phyloP scores from a whole-genome alignment of 2,113 vertebrate species.

The Rhadina sibilatrix region DNA sequence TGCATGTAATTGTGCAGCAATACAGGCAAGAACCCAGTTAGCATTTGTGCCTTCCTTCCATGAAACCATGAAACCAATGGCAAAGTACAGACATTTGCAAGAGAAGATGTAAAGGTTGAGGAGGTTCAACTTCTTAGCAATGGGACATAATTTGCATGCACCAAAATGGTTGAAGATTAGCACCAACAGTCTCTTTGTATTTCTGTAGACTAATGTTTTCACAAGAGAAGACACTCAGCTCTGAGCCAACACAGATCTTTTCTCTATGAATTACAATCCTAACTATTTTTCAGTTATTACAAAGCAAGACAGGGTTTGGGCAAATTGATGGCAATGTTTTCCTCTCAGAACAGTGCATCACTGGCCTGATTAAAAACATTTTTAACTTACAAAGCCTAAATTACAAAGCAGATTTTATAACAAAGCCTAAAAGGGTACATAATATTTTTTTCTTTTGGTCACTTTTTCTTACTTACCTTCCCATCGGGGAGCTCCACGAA shows the following conservation, averaged over 20 bases:
- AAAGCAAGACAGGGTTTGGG: neutral
- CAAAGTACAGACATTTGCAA: neutral
- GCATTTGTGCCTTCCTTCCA: neutral
- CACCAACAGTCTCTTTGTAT: neutral
- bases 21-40: neutral
- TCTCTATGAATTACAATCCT: neutral
- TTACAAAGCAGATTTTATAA: neutral
- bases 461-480: constrained; percentile 75
- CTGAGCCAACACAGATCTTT: neutral
- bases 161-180: neutral
- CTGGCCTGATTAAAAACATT: neutral
- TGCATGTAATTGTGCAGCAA: neutral
- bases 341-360: neutral
- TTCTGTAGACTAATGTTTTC: neutral
- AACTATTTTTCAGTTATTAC: neutral
- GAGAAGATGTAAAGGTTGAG: neutral
- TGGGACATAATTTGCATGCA: neutral
- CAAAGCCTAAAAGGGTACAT: neutral
- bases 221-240: neutral
- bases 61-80: neutral
- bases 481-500: constrained; percentile 91
- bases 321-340: neutral
- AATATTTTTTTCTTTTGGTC: neutral
- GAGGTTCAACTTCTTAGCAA: neutral
- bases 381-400: neutral